Evolutionary conservation across 2,113 vertebrate species (phyloP), one percentile per base, ranked within the genome.

Genomic region (Pelusios castaneus): DNA sequence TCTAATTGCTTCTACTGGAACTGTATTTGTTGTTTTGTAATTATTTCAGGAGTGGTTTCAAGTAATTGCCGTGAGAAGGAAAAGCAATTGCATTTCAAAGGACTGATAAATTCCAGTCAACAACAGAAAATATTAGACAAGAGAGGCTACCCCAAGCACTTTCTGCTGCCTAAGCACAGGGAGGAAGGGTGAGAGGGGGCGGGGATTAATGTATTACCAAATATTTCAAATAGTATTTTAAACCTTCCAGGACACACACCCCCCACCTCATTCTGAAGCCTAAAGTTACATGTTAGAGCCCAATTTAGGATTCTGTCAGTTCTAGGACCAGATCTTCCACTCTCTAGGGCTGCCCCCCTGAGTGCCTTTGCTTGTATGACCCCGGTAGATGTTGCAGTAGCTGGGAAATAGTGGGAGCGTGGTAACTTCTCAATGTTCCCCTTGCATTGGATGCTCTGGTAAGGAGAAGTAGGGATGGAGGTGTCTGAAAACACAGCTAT

Each of bases 11-110:
- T 89, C 89, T 79, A 83, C 82, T 67, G 47, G 17, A 79, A 56
- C 82, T 77, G 38, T 73, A 82, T 88, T 89, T 85, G 78, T 84
- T 85, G 73, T 80, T 67, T 78, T 80, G 80, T 84, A 90, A 90
- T 90, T 91, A 75, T 92, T 95, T 93, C 75, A 83, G 58, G 56
- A 51, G 81, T 55, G 52, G 80, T 70, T 77, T 93, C 67, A 89
- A 89, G 45, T 75, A 81, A 91, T 51, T 41, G 80, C 58, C 75
- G 58, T 27, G 79, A 91, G 56, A 92, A 87, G 81, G 60, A 77
- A 90, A 67, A 92, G 55, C 91, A 92, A 83, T 86, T 77, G 70
- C 67, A 52, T 25, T n/a, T 85, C 45, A 17, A 58, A 86, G 67
- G 84, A 52, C 67, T 83, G 41, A n/a, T 34, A 81, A 67, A 67